phyloP scores from a whole-genome alignment of 2,888 invertebrate species.

The Actias luna region DNA sequence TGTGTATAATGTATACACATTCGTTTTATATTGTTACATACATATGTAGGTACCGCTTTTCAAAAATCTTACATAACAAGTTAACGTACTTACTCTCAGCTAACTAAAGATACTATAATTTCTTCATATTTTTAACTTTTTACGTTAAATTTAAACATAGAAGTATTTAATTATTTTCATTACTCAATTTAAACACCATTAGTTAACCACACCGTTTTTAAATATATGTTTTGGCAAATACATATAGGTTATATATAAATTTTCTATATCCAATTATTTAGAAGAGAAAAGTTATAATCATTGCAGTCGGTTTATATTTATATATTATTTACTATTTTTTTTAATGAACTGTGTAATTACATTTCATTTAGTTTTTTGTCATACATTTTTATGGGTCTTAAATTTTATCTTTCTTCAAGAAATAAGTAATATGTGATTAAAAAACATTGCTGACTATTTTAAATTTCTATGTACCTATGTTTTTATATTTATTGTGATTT shows the following conservation, averaged over 20 bases:
- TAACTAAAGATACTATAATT: not conserved
- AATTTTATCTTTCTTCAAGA: too few species aligned
- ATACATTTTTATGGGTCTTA: too few species aligned
- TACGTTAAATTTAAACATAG: not conserved
- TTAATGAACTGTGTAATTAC: not conserved
- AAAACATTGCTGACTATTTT: too few species aligned
- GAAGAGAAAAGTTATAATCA: too few species aligned
- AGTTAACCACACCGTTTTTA: not conserved
- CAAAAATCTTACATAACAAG: not conserved
- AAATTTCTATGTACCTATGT: too few species aligned
- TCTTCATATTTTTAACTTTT: not conserved
- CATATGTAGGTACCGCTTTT: not conserved
- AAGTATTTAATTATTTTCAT: too few species aligned
- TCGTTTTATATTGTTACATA: not conserved
- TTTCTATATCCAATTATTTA: too few species aligned
- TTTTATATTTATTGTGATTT: not conserved
- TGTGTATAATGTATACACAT: conserved; percentile 11
- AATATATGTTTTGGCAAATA: not conserved
- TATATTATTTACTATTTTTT: not conserved
- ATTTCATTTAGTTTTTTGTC: too few species aligned
- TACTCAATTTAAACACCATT: not conserved
- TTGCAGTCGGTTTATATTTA: not conserved
- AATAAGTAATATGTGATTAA: too few species aligned
- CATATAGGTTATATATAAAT: too few species aligned
- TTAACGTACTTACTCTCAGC: not conserved